Conservation (phyloP, 2,888 invertebrate species). For the Pristionchus fissidentatus region DNA sequence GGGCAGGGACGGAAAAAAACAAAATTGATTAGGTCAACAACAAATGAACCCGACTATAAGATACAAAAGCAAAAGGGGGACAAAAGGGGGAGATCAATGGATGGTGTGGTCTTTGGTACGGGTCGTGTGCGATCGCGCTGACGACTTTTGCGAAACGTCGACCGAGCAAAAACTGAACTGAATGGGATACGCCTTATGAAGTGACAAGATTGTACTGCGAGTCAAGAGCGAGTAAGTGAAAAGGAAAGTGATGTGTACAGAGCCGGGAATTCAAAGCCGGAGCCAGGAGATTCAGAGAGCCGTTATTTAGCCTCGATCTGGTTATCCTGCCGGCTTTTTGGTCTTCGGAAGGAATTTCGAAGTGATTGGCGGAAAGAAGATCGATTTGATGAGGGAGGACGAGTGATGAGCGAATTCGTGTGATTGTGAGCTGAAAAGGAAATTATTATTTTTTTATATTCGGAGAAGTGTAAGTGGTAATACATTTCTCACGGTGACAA, state of each 20-base stretch:
- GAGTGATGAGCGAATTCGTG: not conserved
- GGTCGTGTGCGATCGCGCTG: not conserved
- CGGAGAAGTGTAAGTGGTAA: too few species aligned
- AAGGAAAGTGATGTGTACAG: not conserved
- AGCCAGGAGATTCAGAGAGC: not conserved
- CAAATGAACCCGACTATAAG: conserved; percentile 18
- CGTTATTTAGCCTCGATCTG: conserved; percentile 33
- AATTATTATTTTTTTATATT: not conserved
- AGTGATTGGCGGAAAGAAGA: conserved; percentile 37
- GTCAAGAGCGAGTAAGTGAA: conserved; percentile 20
- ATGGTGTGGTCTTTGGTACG: conserved; percentile 13
- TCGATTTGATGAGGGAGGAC: conserved; percentile 9
- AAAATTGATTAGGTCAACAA: not conserved
- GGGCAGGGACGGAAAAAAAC: too few species aligned
- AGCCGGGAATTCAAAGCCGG: not conserved
- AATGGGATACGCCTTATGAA: not conserved
- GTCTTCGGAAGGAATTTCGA: conserved; percentile 44
- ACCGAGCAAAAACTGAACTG: conserved; percentile 16
- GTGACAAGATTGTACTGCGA: conserved; percentile 26
- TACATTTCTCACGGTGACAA: too few species aligned
- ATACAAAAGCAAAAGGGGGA: not conserved
- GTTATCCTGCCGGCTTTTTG: conserved; percentile 38
- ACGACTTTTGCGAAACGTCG: conserved; percentile 12
- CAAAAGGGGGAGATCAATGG: conserved; percentile 7
- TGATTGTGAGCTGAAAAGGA: not conserved